Evolutionary conservation across 2,888 invertebrate genomes (phyloP).

Genomic region (Acholoe squamosa): DNA sequence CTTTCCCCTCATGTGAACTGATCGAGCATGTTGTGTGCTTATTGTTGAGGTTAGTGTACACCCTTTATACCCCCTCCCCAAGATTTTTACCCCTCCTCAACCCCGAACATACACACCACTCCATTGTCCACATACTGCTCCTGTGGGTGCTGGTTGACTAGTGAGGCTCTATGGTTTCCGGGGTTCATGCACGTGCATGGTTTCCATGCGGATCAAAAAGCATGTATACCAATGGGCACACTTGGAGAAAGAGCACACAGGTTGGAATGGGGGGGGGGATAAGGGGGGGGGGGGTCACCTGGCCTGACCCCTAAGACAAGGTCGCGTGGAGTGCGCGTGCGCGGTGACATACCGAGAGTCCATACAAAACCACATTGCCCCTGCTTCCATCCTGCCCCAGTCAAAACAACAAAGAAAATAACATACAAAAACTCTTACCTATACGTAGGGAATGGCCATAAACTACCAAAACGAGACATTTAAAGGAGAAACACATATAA

Average conservation of each 20-base stretch:
- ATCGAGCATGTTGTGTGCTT: too few species aligned
- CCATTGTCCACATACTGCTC: background rate
- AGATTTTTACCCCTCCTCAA: background rate
- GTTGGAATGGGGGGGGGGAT: background rate
- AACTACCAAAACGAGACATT: background rate
- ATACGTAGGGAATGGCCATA: background rate
- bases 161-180: background rate
- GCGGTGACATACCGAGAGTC: constrained; percentile 18
- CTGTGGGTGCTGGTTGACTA: background rate
- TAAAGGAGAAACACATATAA: background rate
- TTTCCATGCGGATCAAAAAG: constrained; percentile 9
- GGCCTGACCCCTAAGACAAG: background rate
- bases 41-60: too few species aligned
- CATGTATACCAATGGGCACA: background rate
- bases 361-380: background rate
- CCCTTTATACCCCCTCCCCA: background rate
- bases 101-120: background rate
- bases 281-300: background rate
- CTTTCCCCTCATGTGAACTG: too few species aligned
- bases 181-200: constrained; percentile 5
- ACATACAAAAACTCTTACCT: too few species aligned
- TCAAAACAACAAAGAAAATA: background rate
- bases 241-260: background rate
- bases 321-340: constrained; percentile 44
- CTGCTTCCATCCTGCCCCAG: background rate